Percentiles rank a stretch among this genome's conserved stretches.
Evolutionary conservation across 23 tunicate genomes (phyloP).

Genomic region (Corella eumyota): DNA sequence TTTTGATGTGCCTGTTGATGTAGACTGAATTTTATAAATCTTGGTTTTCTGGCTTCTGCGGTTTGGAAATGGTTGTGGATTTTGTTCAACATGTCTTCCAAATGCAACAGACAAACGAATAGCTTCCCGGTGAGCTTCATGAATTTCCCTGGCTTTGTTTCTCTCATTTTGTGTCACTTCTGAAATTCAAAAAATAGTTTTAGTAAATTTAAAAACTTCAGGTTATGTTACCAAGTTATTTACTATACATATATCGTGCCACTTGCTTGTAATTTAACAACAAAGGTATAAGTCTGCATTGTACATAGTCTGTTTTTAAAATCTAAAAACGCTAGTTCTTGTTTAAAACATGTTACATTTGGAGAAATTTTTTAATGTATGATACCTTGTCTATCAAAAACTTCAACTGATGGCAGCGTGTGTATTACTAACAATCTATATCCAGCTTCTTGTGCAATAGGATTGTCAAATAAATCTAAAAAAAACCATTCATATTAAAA

Average conservation of each 20-base stretch:
- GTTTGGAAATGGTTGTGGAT: too few relatives aligned
- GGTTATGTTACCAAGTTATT: not conserved
- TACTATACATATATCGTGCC: too few relatives aligned
- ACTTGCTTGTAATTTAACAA: too few relatives aligned
- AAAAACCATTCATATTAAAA: too few relatives aligned
- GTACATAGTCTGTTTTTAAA: too few relatives aligned
- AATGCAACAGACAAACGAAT: constrained; percentile 49
- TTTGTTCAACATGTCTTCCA: constrained; percentile 40
- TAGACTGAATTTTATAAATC: too few relatives aligned
- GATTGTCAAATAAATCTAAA: constrained; percentile 77
- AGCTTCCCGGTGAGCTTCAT: constrained; percentile 53
- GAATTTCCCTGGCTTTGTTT: constrained; percentile 26
- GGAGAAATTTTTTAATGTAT: too few relatives aligned
- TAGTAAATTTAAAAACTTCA: not conserved
- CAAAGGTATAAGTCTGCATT: too few relatives aligned
- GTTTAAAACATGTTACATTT: too few relatives aligned
- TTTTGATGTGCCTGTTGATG: too few relatives aligned
- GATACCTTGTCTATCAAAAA: constrained; percentile 74
- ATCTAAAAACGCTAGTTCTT: too few relatives aligned
- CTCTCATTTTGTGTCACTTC: constrained; percentile 51
- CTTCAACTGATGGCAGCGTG: constrained; percentile 45
- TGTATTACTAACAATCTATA: constrained; percentile 48
- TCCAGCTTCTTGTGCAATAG: constrained; percentile 66
- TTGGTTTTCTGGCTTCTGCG: too few relatives aligned
- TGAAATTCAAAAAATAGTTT: constrained; percentile 2